Conservation (phyloP, 2,797 vertebrate genomes). For the Falco peregrinus region DNA sequence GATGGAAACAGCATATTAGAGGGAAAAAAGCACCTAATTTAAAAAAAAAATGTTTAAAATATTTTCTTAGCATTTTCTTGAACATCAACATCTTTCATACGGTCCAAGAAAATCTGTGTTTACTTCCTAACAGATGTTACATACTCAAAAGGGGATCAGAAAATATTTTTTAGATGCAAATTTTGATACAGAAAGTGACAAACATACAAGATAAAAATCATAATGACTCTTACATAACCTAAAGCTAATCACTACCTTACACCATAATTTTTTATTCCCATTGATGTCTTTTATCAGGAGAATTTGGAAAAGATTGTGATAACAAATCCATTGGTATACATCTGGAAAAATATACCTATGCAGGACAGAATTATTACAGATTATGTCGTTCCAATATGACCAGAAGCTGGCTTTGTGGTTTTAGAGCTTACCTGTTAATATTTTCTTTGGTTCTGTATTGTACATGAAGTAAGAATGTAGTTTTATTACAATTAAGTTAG, state of each 20-base stretch:
- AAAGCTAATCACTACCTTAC: neutral
- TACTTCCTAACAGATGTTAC: neutral
- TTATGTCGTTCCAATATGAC: neutral
- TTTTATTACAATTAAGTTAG: neutral
- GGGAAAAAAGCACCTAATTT: neutral
- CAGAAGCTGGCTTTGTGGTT: neutral
- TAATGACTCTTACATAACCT: neutral
- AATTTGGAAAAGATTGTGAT: neutral
- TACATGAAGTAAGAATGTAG: neutral
- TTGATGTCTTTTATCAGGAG: neutral
- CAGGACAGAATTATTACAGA: neutral
- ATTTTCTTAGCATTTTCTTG: conserved; percentile 2
- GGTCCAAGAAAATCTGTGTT: neutral
- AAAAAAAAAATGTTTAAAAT: neutral
- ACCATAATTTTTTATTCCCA: neutral
- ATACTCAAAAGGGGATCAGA: neutral
- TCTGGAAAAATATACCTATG: neutral
- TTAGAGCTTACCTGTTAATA: neutral
- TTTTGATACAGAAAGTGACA: neutral
- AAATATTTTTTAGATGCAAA: neutral
- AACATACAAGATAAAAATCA: neutral
- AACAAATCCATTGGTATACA: neutral
- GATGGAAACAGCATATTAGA: neutral
- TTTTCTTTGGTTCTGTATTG: neutral
- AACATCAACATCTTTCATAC: neutral